A percentile compares a stretch with the other conserved stretches of the same genome.
Conservation (phyloP, 1,140 invertebrate genomes). For the Palaemon carinicauda region DNA sequence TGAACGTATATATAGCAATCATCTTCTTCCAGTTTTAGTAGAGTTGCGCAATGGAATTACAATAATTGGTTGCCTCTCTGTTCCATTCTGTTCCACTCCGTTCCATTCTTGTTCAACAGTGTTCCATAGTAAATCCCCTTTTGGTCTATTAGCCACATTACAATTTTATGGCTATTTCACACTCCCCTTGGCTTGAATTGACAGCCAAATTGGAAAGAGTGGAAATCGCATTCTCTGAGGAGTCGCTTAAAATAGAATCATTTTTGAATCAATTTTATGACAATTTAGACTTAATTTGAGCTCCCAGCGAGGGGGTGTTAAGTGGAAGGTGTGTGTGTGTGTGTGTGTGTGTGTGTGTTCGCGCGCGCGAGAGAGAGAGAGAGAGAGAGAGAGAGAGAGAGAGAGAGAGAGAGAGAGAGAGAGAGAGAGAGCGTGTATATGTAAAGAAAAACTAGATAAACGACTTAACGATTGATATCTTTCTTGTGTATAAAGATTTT, state of each 20-base stretch:
- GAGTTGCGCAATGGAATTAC: constrained; percentile 28
- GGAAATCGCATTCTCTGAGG: constrained; percentile 13
- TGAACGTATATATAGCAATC: no score
- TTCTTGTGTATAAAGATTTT: no score
- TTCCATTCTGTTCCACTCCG: not conserved
- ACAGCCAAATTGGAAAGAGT: constrained; percentile 30
- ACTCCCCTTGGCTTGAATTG: constrained; percentile 45
- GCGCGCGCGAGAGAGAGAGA: no score
- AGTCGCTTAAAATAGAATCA: constrained; percentile 46
- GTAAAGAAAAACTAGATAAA: no score
- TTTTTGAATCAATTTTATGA: constrained; percentile 50
- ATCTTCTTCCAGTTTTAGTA: no score
- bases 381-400: no score
- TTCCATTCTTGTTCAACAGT: no score
- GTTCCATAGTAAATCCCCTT: no score
- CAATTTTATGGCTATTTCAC: constrained; percentile 51
- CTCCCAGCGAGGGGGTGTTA: not conserved
- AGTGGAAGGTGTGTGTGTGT: not conserved
- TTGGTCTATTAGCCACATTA: constrained; percentile 36
- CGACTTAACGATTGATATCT: no score
- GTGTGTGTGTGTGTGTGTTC: not conserved
- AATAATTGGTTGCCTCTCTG: constrained; percentile 44
- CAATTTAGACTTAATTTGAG: constrained; percentile 51
- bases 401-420: no score
- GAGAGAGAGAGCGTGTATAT: no score